Percentiles rank a stretch among this genome's conserved stretches.
Evolutionary conservation across 2,888 invertebrate species (phyloP).

Genomic region (Celastrina argiolus): DNA sequence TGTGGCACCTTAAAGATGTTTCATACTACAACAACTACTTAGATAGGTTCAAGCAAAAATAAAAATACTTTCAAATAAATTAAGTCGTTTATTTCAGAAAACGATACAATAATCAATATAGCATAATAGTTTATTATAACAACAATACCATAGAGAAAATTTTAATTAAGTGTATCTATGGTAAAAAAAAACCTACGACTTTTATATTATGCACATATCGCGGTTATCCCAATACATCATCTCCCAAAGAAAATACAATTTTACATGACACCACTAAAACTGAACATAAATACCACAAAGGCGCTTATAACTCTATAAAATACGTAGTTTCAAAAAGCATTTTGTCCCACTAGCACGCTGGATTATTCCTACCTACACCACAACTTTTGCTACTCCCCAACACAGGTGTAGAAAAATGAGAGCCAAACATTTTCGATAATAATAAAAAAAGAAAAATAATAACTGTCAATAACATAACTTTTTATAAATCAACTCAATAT

Average conservation of each 20-base stretch:
- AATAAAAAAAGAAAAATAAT: background rate
- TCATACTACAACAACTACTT: too few relatives aligned
- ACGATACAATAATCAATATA: conserved; percentile 64
- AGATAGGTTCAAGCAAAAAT: background rate
- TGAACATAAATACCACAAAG: conserved; percentile 32
- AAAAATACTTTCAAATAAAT: conserved; percentile 48
- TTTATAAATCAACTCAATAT: background rate
- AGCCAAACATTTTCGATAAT: background rate
- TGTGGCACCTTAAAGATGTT: too few relatives aligned
- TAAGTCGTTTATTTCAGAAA: conserved; percentile 75
- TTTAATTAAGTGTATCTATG: conserved; percentile 47
- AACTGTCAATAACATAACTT: background rate
- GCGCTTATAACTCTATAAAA: conserved; percentile 33
- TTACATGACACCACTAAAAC: conserved; percentile 40
- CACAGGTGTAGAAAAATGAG: background rate
- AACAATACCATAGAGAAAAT: conserved; percentile 66
- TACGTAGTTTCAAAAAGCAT: conserved; percentile 27
- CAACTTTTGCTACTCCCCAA: background rate
- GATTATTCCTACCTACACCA: background rate
- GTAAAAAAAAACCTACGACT: conserved; percentile 46
- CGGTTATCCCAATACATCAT: conserved; percentile 44
- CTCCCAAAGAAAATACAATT: conserved; percentile 37
- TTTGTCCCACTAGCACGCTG: conserved; percentile 30
- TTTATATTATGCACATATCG: conserved; percentile 32
- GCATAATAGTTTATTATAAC: conserved; percentile 70